Conservation (phyloP, 2,888 invertebrate genomes). For the Coelopa pilipes region DNA sequence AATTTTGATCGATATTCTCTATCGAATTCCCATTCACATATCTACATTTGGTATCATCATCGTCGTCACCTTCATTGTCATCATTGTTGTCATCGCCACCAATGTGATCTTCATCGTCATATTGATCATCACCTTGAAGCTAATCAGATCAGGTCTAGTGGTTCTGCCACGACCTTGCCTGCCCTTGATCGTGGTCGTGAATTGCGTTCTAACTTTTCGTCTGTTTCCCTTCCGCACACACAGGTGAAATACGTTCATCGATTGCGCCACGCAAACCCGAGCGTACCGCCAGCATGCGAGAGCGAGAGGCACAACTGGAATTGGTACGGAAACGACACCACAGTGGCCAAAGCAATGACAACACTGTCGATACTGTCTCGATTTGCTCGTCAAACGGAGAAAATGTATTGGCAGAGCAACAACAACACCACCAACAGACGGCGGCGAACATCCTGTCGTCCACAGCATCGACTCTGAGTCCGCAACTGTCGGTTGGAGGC, state of each 20-base stretch:
- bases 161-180: too few relatives aligned
- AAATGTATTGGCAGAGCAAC: slow-evolving; percentile 67
- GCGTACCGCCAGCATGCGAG: slow-evolving; percentile 86
- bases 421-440: slow-evolving; percentile 64
- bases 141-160: too few relatives aligned
- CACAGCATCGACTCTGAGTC: slow-evolving; percentile 37
- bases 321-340: slow-evolving; percentile 67
- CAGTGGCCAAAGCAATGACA: slow-evolving; percentile 52
- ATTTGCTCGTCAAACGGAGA: slow-evolving; percentile 68
- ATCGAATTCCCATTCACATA: too few relatives aligned
- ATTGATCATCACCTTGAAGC: too few relatives aligned
- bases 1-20: too few relatives aligned
- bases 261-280: slow-evolving; percentile 86
- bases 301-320: slow-evolving; percentile 77
- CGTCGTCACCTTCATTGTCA: too few relatives aligned
- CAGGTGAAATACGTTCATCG: slow-evolving; percentile 84
- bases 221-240: slow-evolving; percentile 42
- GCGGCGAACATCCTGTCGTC: background rate
- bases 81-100: too few relatives aligned
- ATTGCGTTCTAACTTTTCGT: too few relatives aligned
- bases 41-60: too few relatives aligned
- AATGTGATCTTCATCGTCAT: too few relatives aligned
- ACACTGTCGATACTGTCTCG: slow-evolving; percentile 64
- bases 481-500: slow-evolving; percentile 32
- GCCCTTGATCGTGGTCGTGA: too few relatives aligned